Evolutionary conservation across 2,113 vertebrate genomes (phyloP), one percentile per base, ranked within the genome.

Genomic region (Empidonax alnorum): DNA sequence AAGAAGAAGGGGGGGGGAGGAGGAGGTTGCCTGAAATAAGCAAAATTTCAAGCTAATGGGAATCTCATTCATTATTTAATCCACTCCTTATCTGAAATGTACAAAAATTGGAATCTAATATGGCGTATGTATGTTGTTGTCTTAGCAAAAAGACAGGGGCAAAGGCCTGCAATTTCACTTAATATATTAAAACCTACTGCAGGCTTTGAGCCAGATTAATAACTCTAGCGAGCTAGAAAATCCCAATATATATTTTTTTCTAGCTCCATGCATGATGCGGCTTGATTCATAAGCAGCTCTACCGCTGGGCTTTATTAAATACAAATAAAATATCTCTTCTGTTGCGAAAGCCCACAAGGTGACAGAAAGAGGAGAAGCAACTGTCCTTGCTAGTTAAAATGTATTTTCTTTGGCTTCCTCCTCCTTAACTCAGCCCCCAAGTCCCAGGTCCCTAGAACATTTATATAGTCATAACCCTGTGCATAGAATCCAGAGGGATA

Each of bases 21-120:
- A 58, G 52, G 35, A 91, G 46, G 92, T 89, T 97, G 89, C 94
- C 92, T 98, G 95, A 97, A 98, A 98, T 98, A 97, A 97, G 97
- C 97, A 97, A 97, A 98, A 97, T 94, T 96, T 93, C 75, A 90
- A 97, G 96, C 97, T 98, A 98, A 98, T 98, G 97, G 97, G 97
- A 97, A 97, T 96, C 96, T 97, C 97, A 98, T 98, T 98, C 94
- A 98, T 98, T 98, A 98, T 98, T 98, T 98, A 98, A 97, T 97
- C 94, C 95, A 92, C 77, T 98, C 94, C 96, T 98, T 98, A 98
- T 98, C 97, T 97, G 95, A 98, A 97, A 96, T 97, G 97, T 97
- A 98, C 91, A 97, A 97, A 98, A 97, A 97, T 96, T 97, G 93
- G 94, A 97, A 98, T 98, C 96, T 97, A 98, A 98, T 98, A 97